Conservation (phyloP, 1,140 invertebrate species). For the Drosophila auraria region DNA sequence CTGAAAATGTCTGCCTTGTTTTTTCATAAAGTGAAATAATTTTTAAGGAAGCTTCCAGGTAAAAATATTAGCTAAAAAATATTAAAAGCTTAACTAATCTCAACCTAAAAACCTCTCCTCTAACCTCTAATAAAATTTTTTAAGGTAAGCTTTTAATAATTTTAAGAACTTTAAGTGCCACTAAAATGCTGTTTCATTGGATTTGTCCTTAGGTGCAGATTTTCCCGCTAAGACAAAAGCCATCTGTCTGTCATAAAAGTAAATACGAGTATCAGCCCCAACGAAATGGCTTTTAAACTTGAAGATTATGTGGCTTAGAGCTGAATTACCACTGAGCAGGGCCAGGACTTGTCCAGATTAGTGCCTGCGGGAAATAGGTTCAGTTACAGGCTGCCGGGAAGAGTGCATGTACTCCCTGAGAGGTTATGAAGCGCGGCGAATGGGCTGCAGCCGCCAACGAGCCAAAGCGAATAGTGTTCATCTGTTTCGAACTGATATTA, state of each 20-base stretch:
- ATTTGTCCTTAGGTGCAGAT: background rate
- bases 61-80: too few species aligned
- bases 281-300: background rate
- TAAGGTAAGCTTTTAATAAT: constrained; percentile 1
- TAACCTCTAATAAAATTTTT: background rate
- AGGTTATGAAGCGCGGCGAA: constrained; percentile 28
- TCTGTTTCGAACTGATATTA: constrained; percentile 35
- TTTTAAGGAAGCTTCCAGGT: too few species aligned
- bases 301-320: background rate
- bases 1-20: too few species aligned
- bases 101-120: background rate
- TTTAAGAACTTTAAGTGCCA: background rate
- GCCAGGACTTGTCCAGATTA: background rate
- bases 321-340: background rate
- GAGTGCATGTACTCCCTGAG: background rate
- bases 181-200: background rate
- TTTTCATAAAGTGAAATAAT: too few species aligned
- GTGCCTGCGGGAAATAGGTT: background rate
- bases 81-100: too few species aligned
- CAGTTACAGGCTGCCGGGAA: background rate
- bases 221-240: background rate
- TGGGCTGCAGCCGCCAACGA: constrained; percentile 28
- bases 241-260: constrained; percentile 3
- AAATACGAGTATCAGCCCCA: background rate
- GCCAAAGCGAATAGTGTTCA: constrained; percentile 37